phyloP scores from a whole-genome alignment of 2,888 invertebrate genomes.

The Celastrina argiolus region DNA sequence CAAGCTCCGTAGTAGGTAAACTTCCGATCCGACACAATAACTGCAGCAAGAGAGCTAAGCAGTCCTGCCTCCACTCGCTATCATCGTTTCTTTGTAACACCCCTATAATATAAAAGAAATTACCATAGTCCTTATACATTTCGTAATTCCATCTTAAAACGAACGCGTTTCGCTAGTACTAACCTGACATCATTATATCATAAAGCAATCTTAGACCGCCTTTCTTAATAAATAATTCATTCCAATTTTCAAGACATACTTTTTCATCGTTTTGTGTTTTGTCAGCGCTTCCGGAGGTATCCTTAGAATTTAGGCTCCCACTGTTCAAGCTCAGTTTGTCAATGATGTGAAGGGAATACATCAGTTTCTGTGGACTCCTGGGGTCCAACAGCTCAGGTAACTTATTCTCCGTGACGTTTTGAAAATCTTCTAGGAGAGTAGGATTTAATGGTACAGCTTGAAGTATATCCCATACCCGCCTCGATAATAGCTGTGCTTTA shows the following conservation, averaged over 20 bases:
- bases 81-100: conserved; percentile 85
- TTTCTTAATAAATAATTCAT: conserved; percentile 88
- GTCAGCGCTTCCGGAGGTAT: conserved; percentile 45
- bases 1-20: conserved; percentile 68
- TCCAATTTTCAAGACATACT: conserved; percentile 78
- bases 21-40: conserved; percentile 92
- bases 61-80: conserved; percentile 96
- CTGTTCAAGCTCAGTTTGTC: conserved; percentile 65
- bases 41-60: conserved; percentile 90
- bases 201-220: conserved; percentile 93
- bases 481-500: conserved; percentile 91
- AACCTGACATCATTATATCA: conserved; percentile 93
- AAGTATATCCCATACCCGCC: conserved; percentile 96
- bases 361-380: conserved; percentile 93
- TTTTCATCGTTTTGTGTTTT: conserved; percentile 53
- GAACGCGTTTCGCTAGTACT: conserved; percentile 9
- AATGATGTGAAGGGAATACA: conserved; percentile 96
- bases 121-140: neutral
- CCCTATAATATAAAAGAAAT: conserved; percentile 53
- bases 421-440: conserved; percentile 89
- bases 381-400: conserved; percentile 89
- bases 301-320: conserved; percentile 50
- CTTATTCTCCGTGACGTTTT: conserved; percentile 82
- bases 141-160: neutral
- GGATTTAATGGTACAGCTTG: conserved; percentile 95